Conservation (phyloP, 2,888 invertebrate species). For the Synanthedon andrenaeformis region DNA sequence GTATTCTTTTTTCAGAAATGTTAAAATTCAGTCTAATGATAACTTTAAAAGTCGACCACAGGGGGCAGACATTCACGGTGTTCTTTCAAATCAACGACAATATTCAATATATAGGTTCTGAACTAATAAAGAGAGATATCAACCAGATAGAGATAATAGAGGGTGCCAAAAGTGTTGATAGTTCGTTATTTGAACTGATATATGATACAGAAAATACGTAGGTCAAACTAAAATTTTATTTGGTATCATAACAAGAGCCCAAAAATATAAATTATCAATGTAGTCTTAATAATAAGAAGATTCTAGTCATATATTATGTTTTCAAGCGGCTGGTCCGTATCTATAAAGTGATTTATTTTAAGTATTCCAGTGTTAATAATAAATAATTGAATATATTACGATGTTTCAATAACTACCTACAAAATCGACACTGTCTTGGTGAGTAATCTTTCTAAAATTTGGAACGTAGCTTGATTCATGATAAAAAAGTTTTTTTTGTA, state of each 20-base stretch:
- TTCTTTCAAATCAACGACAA: neutral
- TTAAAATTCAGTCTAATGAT: neutral
- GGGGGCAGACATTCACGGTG: neutral
- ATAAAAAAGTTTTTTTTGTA: no score
- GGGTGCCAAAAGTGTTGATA: neutral
- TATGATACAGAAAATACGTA: neutral
- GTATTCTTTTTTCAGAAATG: neutral
- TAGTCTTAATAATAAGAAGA: no score
- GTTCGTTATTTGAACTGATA: neutral
- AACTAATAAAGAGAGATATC: neutral
- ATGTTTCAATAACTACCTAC: no score
- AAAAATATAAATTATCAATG: no score
- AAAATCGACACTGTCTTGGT: no score
- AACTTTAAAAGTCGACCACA: neutral
- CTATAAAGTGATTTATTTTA: no score
- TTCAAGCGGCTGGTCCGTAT: neutral
- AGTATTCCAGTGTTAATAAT: no score
- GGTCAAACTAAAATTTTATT: no score
- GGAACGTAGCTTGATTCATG: no score
- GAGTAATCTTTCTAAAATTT: no score
- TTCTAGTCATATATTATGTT: neutral
- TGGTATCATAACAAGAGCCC: no score
- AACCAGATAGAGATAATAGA: neutral
- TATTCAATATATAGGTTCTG: neutral
- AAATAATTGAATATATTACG: no score